phyloP scores from a whole-genome alignment of 2,797 vertebrate genomes.

The Urosaurus nigricauda region DNA sequence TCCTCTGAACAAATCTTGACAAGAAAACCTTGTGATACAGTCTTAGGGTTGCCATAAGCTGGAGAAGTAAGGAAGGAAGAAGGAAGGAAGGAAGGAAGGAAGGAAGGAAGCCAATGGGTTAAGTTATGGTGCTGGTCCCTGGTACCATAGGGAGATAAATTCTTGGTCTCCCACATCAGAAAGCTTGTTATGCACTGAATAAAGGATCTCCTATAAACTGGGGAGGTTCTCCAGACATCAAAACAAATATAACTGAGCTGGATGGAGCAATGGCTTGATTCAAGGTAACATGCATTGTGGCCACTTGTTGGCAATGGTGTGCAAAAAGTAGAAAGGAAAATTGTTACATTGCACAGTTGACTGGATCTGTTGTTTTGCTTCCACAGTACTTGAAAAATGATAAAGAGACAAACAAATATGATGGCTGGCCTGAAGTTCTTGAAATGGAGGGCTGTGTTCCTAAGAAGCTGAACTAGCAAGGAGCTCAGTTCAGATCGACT shows the following conservation, averaged over 20 bases:
- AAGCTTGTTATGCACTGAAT: background rate
- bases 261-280: background rate
- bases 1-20: too few species aligned
- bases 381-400: conserved; percentile 81
- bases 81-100: too few species aligned
- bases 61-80: too few species aligned
- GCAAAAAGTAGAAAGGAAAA: background rate
- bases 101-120: too few species aligned
- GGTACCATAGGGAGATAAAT: too few species aligned
- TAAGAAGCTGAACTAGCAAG: conserved; percentile 70
- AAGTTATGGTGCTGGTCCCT: too few species aligned
- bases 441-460: conserved; percentile 88
- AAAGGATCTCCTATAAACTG: background rate
- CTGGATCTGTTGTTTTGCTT: conserved; percentile 26
- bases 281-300: background rate
- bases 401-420: conserved; percentile 81
- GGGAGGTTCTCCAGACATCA: background rate
- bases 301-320: background rate
- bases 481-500: background rate
- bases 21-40: too few species aligned
- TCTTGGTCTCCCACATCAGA: too few species aligned
- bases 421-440: conserved; percentile 85
- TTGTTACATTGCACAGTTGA: background rate
- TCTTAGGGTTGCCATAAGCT: too few species aligned
- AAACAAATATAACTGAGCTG: background rate